Evolutionary conservation across 2,888 invertebrate genomes (phyloP).

Genomic region (Lycocerus yunnanus): DNA sequence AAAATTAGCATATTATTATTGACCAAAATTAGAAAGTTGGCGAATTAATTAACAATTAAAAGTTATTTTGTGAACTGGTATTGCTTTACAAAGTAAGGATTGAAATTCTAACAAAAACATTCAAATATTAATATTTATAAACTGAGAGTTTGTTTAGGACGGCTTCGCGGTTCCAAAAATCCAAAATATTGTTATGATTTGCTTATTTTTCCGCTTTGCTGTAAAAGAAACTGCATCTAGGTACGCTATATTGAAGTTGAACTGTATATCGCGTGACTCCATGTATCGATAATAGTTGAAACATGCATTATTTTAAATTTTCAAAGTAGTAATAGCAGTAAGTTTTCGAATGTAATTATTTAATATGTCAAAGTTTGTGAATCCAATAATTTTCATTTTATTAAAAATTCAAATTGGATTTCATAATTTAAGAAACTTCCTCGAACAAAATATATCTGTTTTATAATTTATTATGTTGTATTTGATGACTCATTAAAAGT

Average conservation of each 20-base stretch:
- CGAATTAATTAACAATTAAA: not conserved
- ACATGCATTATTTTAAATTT: not conserved
- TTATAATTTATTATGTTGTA: conserved; percentile 4
- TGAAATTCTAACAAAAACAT: not conserved
- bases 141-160: too few species aligned
- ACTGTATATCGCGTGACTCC: not conserved
- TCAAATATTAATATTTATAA: not conserved
- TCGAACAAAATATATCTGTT: not conserved
- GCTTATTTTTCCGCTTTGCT: not conserved
- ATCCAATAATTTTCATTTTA: not conserved
- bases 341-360: not conserved
- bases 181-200: too few species aligned
- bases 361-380: not conserved
- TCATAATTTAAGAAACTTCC: not conserved
- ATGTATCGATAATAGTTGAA: not conserved
- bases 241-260: not conserved
- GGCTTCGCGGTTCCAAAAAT: too few species aligned
- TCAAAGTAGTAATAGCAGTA: not conserved
- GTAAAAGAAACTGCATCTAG: not conserved
- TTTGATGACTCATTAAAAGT: conserved; percentile 31
- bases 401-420: not conserved
- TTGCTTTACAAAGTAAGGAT: not conserved
- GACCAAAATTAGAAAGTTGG: not conserved
- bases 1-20: not conserved
- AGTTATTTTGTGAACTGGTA: not conserved